Evolutionary conservation across 2,888 invertebrate genomes (phyloP).

Genomic region (Tricholauxania praeusta): DNA sequence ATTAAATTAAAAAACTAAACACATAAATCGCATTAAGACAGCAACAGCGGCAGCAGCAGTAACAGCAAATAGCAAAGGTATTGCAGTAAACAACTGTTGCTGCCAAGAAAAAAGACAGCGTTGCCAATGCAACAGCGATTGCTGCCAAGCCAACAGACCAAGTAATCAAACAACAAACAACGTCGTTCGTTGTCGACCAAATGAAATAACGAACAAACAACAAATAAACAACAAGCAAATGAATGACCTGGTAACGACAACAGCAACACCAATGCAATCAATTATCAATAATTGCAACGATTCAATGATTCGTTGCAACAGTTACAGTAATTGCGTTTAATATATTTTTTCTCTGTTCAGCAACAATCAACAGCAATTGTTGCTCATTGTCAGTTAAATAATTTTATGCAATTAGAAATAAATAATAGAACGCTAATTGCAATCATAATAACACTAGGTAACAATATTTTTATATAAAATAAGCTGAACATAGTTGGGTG

Average conservation of each 20-base stretch:
- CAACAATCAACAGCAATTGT: background rate
- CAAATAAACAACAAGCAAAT: background rate
- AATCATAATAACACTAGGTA: conserved; percentile 5
- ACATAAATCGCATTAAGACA: conserved; percentile 7
- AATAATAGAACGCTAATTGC: conserved; percentile 24
- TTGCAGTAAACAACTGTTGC: too few relatives aligned
- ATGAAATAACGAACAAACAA: background rate
- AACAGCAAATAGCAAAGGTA: background rate
- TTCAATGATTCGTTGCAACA: conserved; percentile 8
- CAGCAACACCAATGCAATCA: conserved; percentile 26
- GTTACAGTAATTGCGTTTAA: background rate
- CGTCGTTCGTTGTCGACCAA: too few relatives aligned
- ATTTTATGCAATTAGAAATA: conserved; percentile 27
- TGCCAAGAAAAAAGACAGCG: too few relatives aligned
- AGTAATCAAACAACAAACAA: too few relatives aligned
- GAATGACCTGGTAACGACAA: background rate
- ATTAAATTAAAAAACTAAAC: conserved; percentile 5
- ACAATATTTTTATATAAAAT: background rate
- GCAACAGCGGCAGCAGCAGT: background rate
- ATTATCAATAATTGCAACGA: conserved; percentile 30
- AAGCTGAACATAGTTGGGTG: too few relatives aligned
- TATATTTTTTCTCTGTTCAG: background rate
- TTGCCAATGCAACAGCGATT: too few relatives aligned
- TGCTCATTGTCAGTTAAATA: conserved; percentile 12
- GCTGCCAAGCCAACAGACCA: too few relatives aligned